A percentile compares a stretch with the other conserved stretches of the same genome.
Evolutionary conservation across 1,140 invertebrate species (phyloP).

Genomic region (Bicyclus anynana): DNA sequence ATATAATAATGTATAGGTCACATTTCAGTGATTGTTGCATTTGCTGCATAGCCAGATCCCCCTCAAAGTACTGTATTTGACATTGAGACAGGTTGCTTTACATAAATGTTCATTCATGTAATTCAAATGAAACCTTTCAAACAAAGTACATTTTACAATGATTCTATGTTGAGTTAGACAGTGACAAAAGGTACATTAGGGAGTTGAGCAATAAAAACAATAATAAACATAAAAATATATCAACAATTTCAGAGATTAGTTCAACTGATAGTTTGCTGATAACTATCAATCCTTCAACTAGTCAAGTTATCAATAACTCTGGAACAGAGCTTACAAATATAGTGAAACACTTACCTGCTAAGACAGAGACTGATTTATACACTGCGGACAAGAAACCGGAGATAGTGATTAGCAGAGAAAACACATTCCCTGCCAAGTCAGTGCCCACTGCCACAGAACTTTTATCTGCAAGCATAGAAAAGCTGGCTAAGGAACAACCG

Average conservation of each 20-base stretch:
- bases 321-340: conserved; percentile 32
- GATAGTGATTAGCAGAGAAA: conserved; percentile 41
- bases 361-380: conserved; percentile 38
- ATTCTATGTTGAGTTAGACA: not conserved
- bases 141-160: not conserved
- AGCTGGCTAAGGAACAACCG: conserved; percentile 51
- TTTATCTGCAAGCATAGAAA: conserved; percentile 62
- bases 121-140: conserved; percentile 1
- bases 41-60: not conserved
- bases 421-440: conserved; percentile 32
- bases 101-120: conserved; percentile 13
- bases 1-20: not conserved
- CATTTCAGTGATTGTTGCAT: not conserved
- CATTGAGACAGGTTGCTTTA: not conserved
- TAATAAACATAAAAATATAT: not conserved
- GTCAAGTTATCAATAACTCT: conserved; percentile 48
- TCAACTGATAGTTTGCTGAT: conserved; percentile 60
- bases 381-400: conserved; percentile 34
- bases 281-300: conserved; percentile 61
- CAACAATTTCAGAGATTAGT: conserved; percentile 59
- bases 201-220: too few relatives aligned
- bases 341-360: conserved; percentile 33
- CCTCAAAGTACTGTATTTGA: not conserved
- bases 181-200: not conserved
- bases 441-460: conserved; percentile 51